A percentile compares a stretch with the other conserved stretches of the same genome.
Conservation (phyloP, 2,888 invertebrate genomes). For the Arctia plantaginis region DNA sequence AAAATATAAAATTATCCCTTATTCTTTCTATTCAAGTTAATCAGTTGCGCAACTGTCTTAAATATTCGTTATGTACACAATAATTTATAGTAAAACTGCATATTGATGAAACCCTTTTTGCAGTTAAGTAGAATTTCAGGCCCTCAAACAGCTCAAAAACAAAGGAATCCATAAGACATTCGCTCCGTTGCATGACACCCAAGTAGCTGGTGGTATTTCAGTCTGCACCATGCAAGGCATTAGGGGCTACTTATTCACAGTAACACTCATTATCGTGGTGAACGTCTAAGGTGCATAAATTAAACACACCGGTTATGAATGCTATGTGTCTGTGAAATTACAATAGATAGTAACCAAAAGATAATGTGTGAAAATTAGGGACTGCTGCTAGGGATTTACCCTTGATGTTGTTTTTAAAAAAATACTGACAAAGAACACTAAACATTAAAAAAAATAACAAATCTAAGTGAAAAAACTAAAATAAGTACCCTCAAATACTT, state of each 20-base stretch:
- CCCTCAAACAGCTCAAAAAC: constrained; percentile 20
- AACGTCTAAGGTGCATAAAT: constrained; percentile 49
- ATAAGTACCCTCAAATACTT: no score
- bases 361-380: constrained; percentile 3
- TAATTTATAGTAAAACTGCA: background rate
- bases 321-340: constrained; percentile 50
- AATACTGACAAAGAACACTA: no score
- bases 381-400: background rate
- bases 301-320: constrained; percentile 47
- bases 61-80: background rate
- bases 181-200: constrained; percentile 49
- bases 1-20: no score
- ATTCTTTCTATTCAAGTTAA: no score
- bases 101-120: background rate
- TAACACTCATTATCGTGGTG: constrained; percentile 61
- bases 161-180: constrained; percentile 30
- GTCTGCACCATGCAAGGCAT: constrained; percentile 49
- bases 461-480: no score
- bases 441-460: no score
- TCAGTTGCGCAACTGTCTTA: background rate
- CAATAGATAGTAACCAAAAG: constrained; percentile 11
- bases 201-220: constrained; percentile 46
- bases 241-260: constrained; percentile 61
- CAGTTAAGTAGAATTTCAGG: background rate
- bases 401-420: no score